Conservation (phyloP, 2,797 vertebrate genomes). For the Myripristis jacobus region DNA sequence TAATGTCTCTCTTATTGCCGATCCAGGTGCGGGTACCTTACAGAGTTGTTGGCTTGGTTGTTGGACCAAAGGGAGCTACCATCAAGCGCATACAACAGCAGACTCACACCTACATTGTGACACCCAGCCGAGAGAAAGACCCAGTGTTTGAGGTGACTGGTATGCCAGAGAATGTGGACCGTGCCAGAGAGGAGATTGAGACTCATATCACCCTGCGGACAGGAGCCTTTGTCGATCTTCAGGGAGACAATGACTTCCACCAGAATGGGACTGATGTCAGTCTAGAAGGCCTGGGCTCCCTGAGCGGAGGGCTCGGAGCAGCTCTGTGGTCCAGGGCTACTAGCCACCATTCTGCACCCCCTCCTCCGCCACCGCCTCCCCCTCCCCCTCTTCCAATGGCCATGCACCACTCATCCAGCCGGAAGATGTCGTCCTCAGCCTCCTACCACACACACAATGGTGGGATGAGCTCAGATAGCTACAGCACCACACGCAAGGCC, state of each 20-base stretch:
- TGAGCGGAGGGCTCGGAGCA: conserved; percentile 73
- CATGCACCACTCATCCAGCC: conserved; percentile 81
- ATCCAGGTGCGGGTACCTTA: conserved; percentile 96
- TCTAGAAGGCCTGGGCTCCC: conserved; percentile 87
- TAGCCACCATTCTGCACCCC: conserved; percentile 71
- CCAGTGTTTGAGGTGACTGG: conserved; percentile 97
- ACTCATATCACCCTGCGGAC: conserved; percentile 97
- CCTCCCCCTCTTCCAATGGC: conserved; percentile 78
- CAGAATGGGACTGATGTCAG: conserved; percentile 97
- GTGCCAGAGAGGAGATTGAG: conserved; percentile 96
- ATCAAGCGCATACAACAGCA: conserved; percentile 99
- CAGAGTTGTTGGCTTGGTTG: conserved; percentile 95
- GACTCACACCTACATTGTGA: conserved; percentile 98
- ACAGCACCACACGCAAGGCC: conserved; percentile 67
- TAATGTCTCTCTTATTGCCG: conserved; percentile 1
- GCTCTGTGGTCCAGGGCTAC: conserved; percentile 90
- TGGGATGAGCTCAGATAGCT: conserved; percentile 74
- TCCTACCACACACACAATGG: conserved; percentile 80
- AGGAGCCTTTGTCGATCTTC: conserved; percentile 91
- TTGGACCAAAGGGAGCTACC: conserved; percentile 96
- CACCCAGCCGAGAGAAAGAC: conserved; percentile 95
- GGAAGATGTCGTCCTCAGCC: conserved; percentile 81
- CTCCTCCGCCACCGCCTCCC: conserved; percentile 69
- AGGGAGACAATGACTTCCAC: conserved; percentile 96
- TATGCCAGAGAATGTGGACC: conserved; percentile 98